These are phyloP conservation scores for Erebia ligea DNA, from an alignment of 2,888 invertebrate species.

Conservation along the genomic window DNA sequence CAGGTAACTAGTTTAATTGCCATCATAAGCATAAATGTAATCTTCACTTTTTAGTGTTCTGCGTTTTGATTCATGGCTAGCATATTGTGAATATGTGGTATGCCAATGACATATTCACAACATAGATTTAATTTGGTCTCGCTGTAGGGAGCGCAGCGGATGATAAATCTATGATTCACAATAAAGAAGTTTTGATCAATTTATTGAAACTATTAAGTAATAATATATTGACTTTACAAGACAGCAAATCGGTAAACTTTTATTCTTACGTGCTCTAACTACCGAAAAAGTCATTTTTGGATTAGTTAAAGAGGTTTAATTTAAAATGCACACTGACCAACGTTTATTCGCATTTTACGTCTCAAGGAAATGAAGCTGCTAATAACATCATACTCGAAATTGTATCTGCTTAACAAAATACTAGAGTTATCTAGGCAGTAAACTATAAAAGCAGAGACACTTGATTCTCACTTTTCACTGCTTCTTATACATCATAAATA, in stretches of 20 bases:
- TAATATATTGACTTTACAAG: no score
- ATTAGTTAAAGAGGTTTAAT: background rate
- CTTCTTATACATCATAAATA: background rate
- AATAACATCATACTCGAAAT: background rate
- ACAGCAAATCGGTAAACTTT: no score
- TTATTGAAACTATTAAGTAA: no score
- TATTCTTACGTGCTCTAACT: background rate
- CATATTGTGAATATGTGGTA: no score
- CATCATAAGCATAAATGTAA: background rate
- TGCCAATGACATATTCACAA: no score
- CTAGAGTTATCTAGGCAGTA: background rate
- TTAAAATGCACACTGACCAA: background rate
- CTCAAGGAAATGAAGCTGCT: slow-evolving; percentile 15
- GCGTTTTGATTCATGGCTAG: background rate
- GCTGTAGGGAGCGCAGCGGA: no score
- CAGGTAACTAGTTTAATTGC: slow-evolving; percentile 4
- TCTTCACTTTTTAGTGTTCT: background rate
- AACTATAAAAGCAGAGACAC: background rate
- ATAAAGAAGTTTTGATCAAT: no score
- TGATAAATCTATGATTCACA: no score
- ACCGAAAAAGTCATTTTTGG: background rate
- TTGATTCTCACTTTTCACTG: background rate
- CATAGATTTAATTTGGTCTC: no score
- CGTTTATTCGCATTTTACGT: background rate
- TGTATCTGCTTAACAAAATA: background rate